Conservation (phyloP, 1,140 invertebrate genomes). For the Drosophila ohnishii region DNA sequence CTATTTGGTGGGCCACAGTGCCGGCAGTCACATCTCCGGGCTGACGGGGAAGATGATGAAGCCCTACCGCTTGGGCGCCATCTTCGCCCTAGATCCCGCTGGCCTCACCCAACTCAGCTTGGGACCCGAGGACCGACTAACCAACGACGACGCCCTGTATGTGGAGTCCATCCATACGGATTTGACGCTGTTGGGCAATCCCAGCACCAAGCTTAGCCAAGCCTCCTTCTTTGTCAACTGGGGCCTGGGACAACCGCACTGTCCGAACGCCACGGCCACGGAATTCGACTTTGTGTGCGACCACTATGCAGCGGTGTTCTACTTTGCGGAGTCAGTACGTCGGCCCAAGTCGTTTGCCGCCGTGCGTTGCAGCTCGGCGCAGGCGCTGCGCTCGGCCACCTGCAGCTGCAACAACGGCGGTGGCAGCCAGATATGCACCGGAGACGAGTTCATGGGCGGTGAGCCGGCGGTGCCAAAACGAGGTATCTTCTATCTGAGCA, state of each 20-base stretch:
- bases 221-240: slow-evolving; percentile 90
- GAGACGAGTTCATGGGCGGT: slow-evolving; percentile 71
- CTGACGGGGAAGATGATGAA: slow-evolving; percentile 78
- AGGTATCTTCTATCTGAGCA: slow-evolving; percentile 73
- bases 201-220: slow-evolving; percentile 85
- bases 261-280: slow-evolving; percentile 82
- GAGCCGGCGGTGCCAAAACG: slow-evolving; percentile 70
- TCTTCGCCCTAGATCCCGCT: slow-evolving; percentile 85
- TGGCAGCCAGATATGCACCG: slow-evolving; percentile 36
- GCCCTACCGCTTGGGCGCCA: slow-evolving; percentile 70
- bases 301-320: slow-evolving; percentile 74
- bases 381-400: slow-evolving; percentile 29
- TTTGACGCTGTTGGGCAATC: slow-evolving; percentile 85
- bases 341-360: slow-evolving; percentile 61
- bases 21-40: slow-evolving; percentile 84
- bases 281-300: slow-evolving; percentile 77
- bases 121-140: slow-evolving; percentile 83
- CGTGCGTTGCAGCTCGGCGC: slow-evolving; percentile 44
- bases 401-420: slow-evolving; percentile 46
- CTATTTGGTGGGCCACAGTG: slow-evolving; percentile 84
- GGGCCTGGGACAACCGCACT: slow-evolving; percentile 87
- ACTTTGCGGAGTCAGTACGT: slow-evolving; percentile 74
- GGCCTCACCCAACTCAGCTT: slow-evolving; percentile 79
- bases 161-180: slow-evolving; percentile 91
- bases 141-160: slow-evolving; percentile 86